A percentile compares a stretch with the other conserved stretches of the same genome.
Evolutionary conservation across 2,888 invertebrate species (phyloP).

Genomic region (Abrostola triplasia): DNA sequence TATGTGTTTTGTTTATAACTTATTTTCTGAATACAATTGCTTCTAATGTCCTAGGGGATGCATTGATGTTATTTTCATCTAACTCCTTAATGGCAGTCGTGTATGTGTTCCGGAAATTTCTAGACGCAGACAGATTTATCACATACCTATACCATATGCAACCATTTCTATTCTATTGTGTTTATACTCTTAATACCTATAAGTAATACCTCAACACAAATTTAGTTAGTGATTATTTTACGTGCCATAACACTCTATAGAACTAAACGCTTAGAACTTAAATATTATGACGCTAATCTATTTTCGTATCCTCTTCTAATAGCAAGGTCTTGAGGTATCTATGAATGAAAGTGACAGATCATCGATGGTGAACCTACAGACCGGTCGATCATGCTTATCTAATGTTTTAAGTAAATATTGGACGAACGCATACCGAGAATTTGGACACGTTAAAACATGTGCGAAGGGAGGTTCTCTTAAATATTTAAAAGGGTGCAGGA

Average conservation of each 20-base stretch:
- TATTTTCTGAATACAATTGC: constrained; percentile 55
- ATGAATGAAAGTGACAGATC: constrained; percentile 46
- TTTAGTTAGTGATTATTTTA: constrained; percentile 10
- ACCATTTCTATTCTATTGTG: not conserved
- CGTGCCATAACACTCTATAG: not conserved
- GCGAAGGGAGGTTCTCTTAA: constrained; percentile 41
- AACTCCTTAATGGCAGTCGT: constrained; percentile 28
- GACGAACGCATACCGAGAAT: constrained; percentile 69
- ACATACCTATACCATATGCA: not conserved
- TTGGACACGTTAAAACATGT: constrained; percentile 56
- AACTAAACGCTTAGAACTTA: constrained; percentile 10
- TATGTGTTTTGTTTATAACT: constrained; percentile 65
- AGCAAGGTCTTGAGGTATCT: constrained; percentile 29
- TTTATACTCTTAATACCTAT: not conserved
- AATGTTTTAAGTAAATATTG: constrained; percentile 74
- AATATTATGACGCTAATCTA: constrained; percentile 22
- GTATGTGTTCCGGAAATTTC: constrained; percentile 38
- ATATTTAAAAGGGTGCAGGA: constrained; percentile 57
- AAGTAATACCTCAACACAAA: constrained; percentile 5
- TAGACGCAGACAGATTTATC: constrained; percentile 43
- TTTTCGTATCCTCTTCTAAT: constrained; percentile 31
- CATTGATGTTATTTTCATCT: constrained; percentile 39
- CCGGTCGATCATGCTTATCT: constrained; percentile 68
- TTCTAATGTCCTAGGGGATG: constrained; percentile 53
- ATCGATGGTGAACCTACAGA: constrained; percentile 62